Evolutionary conservation across 2,113 vertebrate genomes (phyloP).

Genomic region (Cyphomyrus discorhynchus): DNA sequence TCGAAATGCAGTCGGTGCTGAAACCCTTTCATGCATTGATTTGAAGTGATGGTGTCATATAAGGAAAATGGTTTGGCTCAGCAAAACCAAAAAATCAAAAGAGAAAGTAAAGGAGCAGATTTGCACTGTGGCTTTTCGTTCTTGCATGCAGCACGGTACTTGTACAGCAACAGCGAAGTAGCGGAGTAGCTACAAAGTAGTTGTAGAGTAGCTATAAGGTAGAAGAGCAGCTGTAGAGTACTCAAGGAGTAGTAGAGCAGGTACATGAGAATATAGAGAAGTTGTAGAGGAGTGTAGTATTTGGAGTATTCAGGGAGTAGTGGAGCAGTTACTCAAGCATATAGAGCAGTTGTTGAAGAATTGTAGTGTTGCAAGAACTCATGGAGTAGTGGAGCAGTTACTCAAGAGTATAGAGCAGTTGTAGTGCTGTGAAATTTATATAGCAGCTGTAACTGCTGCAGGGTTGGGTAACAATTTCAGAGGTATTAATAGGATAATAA

Average conservation of each 20-base stretch:
- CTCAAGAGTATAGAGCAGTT: not conserved
- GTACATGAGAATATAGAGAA: not conserved
- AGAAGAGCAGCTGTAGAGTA: not conserved
- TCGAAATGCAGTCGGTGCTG: not conserved
- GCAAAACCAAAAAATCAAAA: not conserved
- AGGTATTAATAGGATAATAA: conserved; percentile 2
- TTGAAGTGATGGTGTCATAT: not conserved
- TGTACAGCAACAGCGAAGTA: not conserved
- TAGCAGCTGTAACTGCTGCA: not conserved
- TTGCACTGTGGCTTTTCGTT: not conserved
- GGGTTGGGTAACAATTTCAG: not conserved
- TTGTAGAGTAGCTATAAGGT: not conserved
- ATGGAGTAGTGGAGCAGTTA: not conserved
- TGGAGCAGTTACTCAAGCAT: too few species aligned
- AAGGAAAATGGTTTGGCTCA: not conserved
- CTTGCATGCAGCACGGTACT: not conserved
- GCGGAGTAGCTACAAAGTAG: not conserved
- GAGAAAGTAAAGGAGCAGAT: not conserved
- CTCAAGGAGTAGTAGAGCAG: not conserved
- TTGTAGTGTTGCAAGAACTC: not conserved
- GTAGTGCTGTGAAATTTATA: not conserved
- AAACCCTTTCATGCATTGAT: not conserved
- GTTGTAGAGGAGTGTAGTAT: not conserved
- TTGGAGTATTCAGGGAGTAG: too few species aligned
- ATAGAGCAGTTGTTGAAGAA: too few species aligned